Percentiles rank a stretch among this genome's conserved stretches.
These are phyloP conservation scores for Hippopotamus amphibius DNA, from an alignment of 2,113 vertebrate genomes.

Conservation along the genomic window DNA sequence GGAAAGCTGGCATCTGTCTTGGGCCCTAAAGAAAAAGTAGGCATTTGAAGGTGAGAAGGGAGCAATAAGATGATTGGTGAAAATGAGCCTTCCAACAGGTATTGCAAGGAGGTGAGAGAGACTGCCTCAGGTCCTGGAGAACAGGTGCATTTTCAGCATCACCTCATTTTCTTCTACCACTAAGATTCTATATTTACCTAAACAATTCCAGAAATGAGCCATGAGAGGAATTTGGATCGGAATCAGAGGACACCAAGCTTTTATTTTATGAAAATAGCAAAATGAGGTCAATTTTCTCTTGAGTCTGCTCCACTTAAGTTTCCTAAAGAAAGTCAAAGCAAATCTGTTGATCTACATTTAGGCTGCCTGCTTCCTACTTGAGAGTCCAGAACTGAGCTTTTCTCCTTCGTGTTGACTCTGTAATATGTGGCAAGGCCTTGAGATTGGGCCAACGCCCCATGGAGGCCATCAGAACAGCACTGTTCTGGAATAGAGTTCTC, in stretches of 20 bases:
- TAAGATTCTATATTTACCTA: background rate
- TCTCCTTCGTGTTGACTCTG: background rate
- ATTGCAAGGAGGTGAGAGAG: background rate
- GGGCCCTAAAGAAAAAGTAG: background rate
- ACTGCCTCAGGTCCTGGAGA: background rate
- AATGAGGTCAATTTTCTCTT: conserved; percentile 30
- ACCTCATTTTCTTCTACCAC: background rate
- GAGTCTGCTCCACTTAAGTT: background rate
- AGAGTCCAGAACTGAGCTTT: background rate
- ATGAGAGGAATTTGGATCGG: background rate
- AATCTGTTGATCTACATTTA: conserved; percentile 17
- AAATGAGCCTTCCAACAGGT: background rate
- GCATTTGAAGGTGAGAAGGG: background rate
- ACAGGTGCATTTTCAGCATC: background rate
- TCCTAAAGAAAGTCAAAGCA: conserved; percentile 17
- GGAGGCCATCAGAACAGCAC: background rate
- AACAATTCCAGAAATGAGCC: background rate
- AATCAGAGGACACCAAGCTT: background rate
- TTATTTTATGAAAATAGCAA: background rate
- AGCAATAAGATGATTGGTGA: background rate
- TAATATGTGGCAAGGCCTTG: background rate
- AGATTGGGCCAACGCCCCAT: background rate
- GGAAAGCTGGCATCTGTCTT: background rate
- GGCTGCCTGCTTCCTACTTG: background rate
- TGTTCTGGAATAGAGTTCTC: conserved; percentile 20